phyloP scores from a whole-genome alignment of 1,140 invertebrate species.

The Bombus pascuorum region DNA sequence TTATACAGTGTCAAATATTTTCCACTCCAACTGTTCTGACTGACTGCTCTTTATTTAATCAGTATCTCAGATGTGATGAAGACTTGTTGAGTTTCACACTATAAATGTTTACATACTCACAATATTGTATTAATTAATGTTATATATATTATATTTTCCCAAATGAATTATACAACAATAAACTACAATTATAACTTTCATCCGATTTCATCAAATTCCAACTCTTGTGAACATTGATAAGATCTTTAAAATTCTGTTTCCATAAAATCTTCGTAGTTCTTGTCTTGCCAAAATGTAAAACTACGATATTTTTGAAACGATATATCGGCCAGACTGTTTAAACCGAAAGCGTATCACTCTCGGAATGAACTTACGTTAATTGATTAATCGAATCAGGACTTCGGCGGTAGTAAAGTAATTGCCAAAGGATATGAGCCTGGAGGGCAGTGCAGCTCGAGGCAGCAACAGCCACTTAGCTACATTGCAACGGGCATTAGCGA shows the following conservation, averaged over 20 bases:
- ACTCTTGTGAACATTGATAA: too few relatives aligned
- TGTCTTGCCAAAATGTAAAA: background rate
- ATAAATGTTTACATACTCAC: too few relatives aligned
- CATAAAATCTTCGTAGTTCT: too few relatives aligned
- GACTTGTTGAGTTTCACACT: too few relatives aligned
- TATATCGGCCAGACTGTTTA: background rate
- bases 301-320: background rate
- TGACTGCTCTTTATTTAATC: background rate
- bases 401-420: conserved; percentile 72
- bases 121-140: background rate
- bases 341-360: conserved; percentile 5
- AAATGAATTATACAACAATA: conserved; percentile 25
- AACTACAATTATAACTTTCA: too few relatives aligned
- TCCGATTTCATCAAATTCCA: too few relatives aligned
- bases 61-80: too few relatives aligned
- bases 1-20: background rate
- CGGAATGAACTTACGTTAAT: conserved; percentile 62
- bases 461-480: conserved; percentile 79
- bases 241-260: too few relatives aligned
- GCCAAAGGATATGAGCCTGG: conserved; percentile 75
- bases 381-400: conserved; percentile 66
- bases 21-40: too few relatives aligned
- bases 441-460: conserved; percentile 70
- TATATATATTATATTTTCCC: background rate
- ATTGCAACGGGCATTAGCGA: conserved; percentile 78